Evolutionary conservation across 2,888 invertebrate genomes (phyloP).

Genomic region (Calephelis perditalis): DNA sequence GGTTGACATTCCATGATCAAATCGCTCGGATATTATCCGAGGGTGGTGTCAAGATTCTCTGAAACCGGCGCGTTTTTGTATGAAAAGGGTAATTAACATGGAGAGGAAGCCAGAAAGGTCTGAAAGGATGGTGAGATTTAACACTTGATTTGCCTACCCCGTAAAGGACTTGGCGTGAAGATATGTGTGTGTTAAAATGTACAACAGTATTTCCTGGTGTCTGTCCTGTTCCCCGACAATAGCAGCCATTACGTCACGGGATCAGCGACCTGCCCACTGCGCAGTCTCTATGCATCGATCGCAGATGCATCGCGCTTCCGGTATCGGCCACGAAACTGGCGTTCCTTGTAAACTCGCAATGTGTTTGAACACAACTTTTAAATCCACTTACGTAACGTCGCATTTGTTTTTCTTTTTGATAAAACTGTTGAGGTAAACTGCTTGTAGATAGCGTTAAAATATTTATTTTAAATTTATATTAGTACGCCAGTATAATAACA

Average conservation of each 20-base stretch:
- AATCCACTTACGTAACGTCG: constrained; percentile 5
- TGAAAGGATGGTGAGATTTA: no score
- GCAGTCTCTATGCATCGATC: constrained; percentile 64
- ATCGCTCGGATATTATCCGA: no score
- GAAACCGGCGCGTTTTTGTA: no score
- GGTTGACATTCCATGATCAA: no score
- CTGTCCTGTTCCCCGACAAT: constrained; percentile 9
- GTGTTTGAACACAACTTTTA: constrained; percentile 21
- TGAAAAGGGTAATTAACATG: no score
- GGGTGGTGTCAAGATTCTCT: no score
- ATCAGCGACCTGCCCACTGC: constrained; percentile 58
- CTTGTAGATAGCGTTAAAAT: neutral
- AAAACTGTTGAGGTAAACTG: constrained; percentile 13
- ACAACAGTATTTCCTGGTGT: neutral
- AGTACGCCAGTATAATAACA: no score
- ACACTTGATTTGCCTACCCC: no score
- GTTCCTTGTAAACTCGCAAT: constrained; percentile 24
- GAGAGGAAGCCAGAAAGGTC: no score
- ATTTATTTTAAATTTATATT: no score
- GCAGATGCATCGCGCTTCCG: constrained; percentile 43
- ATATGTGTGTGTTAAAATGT: neutral
- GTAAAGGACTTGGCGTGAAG: no score
- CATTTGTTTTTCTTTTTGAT: constrained; percentile 15
- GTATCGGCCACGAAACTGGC: constrained; percentile 19
- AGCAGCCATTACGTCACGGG: constrained; percentile 34